Evolutionary conservation across 2,113 vertebrate genomes (phyloP), one percentile per base, ranked within the genome.

Genomic region (Onychostoma macrolepis): DNA sequence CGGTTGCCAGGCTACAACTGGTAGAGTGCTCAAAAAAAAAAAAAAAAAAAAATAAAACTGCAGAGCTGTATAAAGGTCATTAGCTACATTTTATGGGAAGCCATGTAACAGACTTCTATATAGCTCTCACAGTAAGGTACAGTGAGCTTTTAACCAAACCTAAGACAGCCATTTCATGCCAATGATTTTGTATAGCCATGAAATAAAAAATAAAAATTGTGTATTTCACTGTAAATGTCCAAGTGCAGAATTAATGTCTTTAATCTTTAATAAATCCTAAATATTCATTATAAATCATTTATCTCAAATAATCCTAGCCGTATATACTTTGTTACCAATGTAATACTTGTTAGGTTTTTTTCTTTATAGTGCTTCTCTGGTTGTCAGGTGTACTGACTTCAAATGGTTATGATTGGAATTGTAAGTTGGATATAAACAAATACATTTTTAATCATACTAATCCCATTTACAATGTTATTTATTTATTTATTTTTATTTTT

Each of bases 1-100:
- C 2, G 13, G 41, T 82, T 82, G 61, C 80, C 38, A 82, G 13
- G 78, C 78, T 80, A 56, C 80, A 80, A 63, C 33, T 80, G 53
- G 33, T 26, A 61, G 30, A 61, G 13, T 28, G 36, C 38, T 48
- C 8, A 13, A 17, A 61, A 61, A 80, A 21, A 58, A 11, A 30
- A 67, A 69, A n/a, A 75, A 26, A 45, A n/a, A n/a, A n/a, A n/a
- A n/a, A n/a, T n/a, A n/a, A n/a, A 38, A 11, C 28, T 36, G 24
- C 58, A 82, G 58, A 21, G 13, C 61, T 45, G n/a, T 19, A 28
- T 63, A 82, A 67, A 82, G 41, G 56, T 82, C 61, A 82, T 82
- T 78, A 82, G 61, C 15, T 65, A 30, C 41, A 82, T 82, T 41
- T 61, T 45, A 82, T 65, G 61, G 26, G 61, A 2, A 30, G 6